A percentile compares a stretch with the other conserved stretches of the same genome.
These are phyloP conservation scores for Ylistrum balloti DNA, from an alignment of 1,140 invertebrate species.

Conservation along the genomic window DNA sequence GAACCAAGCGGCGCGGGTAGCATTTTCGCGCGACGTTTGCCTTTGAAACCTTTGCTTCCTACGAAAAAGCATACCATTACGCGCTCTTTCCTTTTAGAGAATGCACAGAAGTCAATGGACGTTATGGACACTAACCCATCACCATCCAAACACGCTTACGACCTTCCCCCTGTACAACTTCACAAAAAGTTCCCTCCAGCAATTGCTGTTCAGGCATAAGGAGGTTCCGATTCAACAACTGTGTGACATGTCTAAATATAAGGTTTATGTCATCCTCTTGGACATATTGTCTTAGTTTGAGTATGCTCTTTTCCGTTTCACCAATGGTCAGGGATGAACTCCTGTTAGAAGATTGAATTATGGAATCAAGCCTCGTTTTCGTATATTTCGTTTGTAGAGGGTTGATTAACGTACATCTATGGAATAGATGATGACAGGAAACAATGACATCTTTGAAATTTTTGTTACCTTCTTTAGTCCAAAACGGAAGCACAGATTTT, in stretches of 20 bases:
- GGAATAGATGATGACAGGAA: too few species aligned
- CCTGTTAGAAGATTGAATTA: background rate
- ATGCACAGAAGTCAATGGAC: slow-evolving; percentile 5
- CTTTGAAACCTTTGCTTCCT: background rate
- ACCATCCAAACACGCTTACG: background rate
- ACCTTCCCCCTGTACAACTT: background rate
- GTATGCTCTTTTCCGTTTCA: too few species aligned
- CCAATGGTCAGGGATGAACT: background rate
- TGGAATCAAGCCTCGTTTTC: background rate
- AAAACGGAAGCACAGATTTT: too few species aligned
- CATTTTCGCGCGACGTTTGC: background rate
- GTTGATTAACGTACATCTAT: too few species aligned
- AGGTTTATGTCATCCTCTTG: too few species aligned
- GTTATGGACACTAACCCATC: background rate
- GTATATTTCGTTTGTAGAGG: background rate
- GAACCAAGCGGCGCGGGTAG: background rate
- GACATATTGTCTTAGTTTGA: too few species aligned
- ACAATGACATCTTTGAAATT: too few species aligned
- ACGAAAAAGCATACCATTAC: background rate
- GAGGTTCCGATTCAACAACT: too few species aligned
- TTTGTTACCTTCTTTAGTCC: too few species aligned
- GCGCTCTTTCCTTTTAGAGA: background rate
- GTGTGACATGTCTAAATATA: too few species aligned
- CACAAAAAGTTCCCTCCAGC: background rate
- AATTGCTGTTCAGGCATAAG: background rate